Evolutionary conservation across 2,113 vertebrate genomes (phyloP).

Genomic region (Pluvialis apricaria): DNA sequence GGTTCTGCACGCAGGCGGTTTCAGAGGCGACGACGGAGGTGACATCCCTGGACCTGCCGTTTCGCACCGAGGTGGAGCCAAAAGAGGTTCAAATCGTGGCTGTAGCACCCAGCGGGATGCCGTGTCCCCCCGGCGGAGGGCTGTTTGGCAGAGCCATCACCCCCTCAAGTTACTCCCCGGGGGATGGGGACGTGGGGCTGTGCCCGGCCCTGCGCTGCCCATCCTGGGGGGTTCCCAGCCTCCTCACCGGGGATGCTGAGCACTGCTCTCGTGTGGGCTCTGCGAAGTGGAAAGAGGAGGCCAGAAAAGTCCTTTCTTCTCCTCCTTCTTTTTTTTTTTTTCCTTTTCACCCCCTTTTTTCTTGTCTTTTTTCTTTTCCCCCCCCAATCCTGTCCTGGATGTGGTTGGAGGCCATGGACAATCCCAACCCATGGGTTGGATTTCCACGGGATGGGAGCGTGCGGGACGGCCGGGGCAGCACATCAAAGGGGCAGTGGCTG

Average conservation of each 20-base stretch:
- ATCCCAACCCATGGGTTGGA: background rate
- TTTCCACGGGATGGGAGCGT: accelerated
- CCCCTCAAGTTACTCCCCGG: background rate
- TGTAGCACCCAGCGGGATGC: background rate
- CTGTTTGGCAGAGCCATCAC: background rate
- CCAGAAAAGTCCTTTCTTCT: background rate
- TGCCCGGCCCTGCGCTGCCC: background rate
- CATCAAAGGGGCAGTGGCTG: background rate
- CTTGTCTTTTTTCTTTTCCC: no score
- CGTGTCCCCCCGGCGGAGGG: background rate
- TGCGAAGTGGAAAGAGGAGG: background rate
- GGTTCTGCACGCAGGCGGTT: background rate
- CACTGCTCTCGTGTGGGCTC: background rate
- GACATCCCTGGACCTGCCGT: background rate
- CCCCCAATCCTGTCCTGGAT: background rate
- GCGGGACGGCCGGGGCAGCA: accelerated
- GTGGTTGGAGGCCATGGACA: background rate
- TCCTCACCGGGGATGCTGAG: background rate
- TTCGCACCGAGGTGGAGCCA: background rate
- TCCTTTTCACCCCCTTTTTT: background rate
- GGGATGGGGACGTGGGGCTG: background rate
- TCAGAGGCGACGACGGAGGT: background rate
- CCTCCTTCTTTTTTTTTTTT: no score
- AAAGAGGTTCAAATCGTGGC: background rate
- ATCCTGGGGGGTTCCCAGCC: background rate